Evolutionary conservation across 2,113 vertebrate species (phyloP).

Genomic region (Numenius arquata): DNA sequence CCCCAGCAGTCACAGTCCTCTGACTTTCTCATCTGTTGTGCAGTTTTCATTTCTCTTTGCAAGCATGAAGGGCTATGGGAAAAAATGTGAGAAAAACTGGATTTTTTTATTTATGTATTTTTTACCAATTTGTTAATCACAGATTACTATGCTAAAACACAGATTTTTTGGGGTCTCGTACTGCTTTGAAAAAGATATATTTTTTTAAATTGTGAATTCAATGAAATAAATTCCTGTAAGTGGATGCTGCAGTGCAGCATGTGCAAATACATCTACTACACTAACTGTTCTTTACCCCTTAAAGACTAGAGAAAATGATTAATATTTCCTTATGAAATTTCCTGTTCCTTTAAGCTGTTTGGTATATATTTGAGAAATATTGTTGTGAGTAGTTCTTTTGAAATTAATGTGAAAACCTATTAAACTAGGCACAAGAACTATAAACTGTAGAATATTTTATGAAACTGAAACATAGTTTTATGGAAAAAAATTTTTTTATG

Average conservation of each 20-base stretch:
- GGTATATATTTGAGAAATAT: background rate
- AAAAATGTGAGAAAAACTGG: background rate
- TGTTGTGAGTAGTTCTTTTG: background rate
- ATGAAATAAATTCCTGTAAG: background rate
- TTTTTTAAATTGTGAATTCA: background rate
- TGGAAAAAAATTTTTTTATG: background rate
- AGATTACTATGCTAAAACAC: background rate
- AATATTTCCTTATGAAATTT: background rate
- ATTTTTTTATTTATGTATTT: background rate
- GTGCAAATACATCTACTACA: background rate
- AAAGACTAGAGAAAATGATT: background rate
- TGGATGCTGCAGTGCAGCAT: background rate
- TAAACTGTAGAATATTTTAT: background rate
- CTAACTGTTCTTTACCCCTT: background rate
- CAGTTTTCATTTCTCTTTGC: background rate
- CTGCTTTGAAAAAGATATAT: background rate
- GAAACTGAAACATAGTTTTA: background rate
- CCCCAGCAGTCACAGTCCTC: background rate
- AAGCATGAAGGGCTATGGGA: background rate
- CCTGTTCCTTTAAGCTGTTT: background rate
- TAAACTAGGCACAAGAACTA: background rate
- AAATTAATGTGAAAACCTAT: background rate
- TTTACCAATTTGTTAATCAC: background rate
- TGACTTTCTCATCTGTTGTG: background rate
- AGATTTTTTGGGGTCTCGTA: background rate